Evolutionary conservation across 2,113 vertebrate species (phyloP), one percentile per base, ranked within the genome.

Genomic region (Psilopogon haemacephalus): DNA sequence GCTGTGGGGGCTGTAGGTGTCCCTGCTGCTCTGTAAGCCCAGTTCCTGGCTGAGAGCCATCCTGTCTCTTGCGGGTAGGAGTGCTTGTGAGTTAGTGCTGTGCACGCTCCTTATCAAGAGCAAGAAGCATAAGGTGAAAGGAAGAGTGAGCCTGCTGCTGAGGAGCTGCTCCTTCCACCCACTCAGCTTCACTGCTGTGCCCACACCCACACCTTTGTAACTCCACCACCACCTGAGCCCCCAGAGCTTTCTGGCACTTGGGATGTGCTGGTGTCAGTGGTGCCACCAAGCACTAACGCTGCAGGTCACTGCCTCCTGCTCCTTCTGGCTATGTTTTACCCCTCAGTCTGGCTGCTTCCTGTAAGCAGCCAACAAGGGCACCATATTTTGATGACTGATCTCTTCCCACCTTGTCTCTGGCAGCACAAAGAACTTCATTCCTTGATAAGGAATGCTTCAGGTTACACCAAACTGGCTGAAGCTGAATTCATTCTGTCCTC

Each of bases 1-100:
- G 52, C 24, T 55, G 55, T 1, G 11, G 38, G 48, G 23, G 35
- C 2, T 0, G 0, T 4, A 30, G 9, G 27, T 32, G 9, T 67
- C 32, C 33, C 27, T 2, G 17, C 33, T 55, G 52, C 4, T 24
- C 32, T n/a, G 20, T 35, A 33, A 60, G 27, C 9, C n/a, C 48
- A 26, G 2, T 32, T 62, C 11, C 9, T 70, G 0, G 0, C 26
- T 35, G 46, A 40, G 46, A 75, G 9, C 15, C 10, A 2, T 37
- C 46, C 46, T 46, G 46, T 46, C 46, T 20, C 20, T 46, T 10
- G 65, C n/a, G 8, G 42, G 33, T n/a, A 21, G 68, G 48, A 37
- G 37, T 26, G 50, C 28, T 78, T 5, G 0, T 2, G 2, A 42
- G 35, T 44, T 56, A 44, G 42, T 44, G 42, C 42, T 44, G 42